phyloP scores from a whole-genome alignment of 2,888 invertebrate genomes.

The Pachydiplax longipennis region DNA sequence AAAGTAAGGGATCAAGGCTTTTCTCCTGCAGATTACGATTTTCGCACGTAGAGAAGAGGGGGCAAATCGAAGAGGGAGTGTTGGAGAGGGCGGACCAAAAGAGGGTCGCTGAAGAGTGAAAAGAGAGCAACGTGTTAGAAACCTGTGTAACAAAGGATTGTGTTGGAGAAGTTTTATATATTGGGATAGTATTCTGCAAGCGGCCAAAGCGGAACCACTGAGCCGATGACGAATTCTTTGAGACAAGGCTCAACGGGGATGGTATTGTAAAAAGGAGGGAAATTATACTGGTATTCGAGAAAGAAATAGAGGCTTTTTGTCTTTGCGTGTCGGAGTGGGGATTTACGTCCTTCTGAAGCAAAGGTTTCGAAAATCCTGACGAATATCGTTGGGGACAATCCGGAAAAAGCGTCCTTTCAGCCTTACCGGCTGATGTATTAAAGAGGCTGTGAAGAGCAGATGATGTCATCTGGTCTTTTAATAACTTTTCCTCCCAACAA shows the following conservation, averaged over 20 bases:
- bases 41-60: neutral
- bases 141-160: slow-evolving; percentile 34
- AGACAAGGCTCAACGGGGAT: neutral
- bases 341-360: neutral
- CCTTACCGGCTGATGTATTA: neutral
- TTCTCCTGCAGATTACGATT: slow-evolving; percentile 2
- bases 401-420: neutral
- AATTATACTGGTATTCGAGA: neutral
- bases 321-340: neutral
- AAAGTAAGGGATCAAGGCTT: neutral
- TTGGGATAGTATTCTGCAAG: neutral
- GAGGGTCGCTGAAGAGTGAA: neutral
- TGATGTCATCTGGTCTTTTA: neutral
- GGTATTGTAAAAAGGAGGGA: neutral
- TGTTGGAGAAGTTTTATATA: neutral
- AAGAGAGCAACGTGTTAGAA: neutral
- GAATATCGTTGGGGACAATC: neutral
- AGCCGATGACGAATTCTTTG: neutral
- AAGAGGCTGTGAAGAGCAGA: neutral
- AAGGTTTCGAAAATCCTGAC: neutral
- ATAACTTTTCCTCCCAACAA: neutral
- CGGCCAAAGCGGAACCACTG: neutral
- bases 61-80: neutral
- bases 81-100: neutral
- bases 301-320: neutral